These are phyloP conservation scores for Lysandra coridon DNA, from an alignment of 2,888 invertebrate species.

Conservation along the genomic window DNA sequence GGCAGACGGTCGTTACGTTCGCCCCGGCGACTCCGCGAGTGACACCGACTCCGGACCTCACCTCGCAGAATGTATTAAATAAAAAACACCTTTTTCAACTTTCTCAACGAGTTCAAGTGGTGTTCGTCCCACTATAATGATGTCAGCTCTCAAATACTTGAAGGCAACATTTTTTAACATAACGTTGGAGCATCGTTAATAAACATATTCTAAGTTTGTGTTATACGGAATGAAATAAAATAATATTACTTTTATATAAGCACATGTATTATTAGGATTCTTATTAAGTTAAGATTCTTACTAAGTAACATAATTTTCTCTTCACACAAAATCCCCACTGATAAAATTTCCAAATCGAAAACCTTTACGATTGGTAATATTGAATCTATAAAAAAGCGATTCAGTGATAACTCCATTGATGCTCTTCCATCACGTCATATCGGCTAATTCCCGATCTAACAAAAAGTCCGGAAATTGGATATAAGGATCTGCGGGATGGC, in stretches of 20 bases:
- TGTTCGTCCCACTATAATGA: slow-evolving; percentile 51
- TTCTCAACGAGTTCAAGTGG: slow-evolving; percentile 57
- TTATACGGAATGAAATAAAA: background rate
- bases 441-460: slow-evolving; percentile 79
- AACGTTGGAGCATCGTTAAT: slow-evolving; percentile 8
- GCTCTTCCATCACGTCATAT: slow-evolving; percentile 69
- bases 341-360: background rate
- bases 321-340: background rate
- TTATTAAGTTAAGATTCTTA: background rate
- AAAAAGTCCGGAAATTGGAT: slow-evolving; percentile 80
- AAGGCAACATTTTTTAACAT: slow-evolving; percentile 25
- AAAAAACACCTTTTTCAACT: slow-evolving; percentile 67
- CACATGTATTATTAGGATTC: no score
- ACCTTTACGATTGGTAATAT: background rate
- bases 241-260: background rate
- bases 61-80: slow-evolving; percentile 65
- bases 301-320: background rate
- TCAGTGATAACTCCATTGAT: slow-evolving; percentile 50
- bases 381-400: background rate
- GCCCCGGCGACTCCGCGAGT: slow-evolving; percentile 70
- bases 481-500: slow-evolving; percentile 72
- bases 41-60: slow-evolving; percentile 67
- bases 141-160: slow-evolving; percentile 35
- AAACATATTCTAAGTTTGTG: background rate
- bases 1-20: slow-evolving; percentile 67